phyloP scores from a whole-genome alignment of 1,140 invertebrate species.

The Drosophila equinoxialis region DNA sequence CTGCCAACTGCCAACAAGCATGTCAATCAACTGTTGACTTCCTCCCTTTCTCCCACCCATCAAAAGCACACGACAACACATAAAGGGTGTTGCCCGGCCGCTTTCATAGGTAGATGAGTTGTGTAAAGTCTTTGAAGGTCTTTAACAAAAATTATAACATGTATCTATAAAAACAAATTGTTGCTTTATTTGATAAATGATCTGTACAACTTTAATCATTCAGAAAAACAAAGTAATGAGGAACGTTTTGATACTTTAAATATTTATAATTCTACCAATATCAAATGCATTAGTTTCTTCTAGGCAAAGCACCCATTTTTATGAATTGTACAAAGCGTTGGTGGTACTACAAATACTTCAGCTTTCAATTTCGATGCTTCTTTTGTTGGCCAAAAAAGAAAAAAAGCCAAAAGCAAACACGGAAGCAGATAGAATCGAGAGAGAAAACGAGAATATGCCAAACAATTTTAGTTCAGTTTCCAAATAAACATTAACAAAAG shows the following conservation, averaged over 20 bases:
- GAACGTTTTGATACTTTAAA: background rate
- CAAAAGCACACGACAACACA: background rate
- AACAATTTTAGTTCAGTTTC: background rate
- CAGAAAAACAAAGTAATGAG: background rate
- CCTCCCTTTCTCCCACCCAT: slow-evolving; percentile 8
- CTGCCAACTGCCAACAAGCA: slow-evolving; percentile 8
- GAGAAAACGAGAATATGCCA: slow-evolving; percentile 42
- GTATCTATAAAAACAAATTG: too few relatives aligned
- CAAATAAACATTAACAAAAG: slow-evolving; percentile 45
- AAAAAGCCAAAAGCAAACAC: slow-evolving; percentile 31
- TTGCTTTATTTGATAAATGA: too few relatives aligned
- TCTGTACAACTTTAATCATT: background rate
- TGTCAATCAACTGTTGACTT: slow-evolving; percentile 12
- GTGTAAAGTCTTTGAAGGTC: too few relatives aligned
- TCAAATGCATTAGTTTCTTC: background rate
- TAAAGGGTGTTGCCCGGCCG: slow-evolving; percentile 9
- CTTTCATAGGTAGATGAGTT: background rate
- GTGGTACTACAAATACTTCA: background rate
- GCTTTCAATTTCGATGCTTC: slow-evolving; percentile 8
- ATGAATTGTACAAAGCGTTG: background rate
- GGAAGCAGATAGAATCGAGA: slow-evolving; percentile 49
- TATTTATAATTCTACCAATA: too few relatives aligned
- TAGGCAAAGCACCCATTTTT: background rate
- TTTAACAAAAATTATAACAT: too few relatives aligned
- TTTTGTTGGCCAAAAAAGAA: slow-evolving; percentile 27